These are phyloP conservation scores for Drosophila lacicola DNA, from an alignment of 2,888 invertebrate genomes.

Conservation along the genomic window DNA sequence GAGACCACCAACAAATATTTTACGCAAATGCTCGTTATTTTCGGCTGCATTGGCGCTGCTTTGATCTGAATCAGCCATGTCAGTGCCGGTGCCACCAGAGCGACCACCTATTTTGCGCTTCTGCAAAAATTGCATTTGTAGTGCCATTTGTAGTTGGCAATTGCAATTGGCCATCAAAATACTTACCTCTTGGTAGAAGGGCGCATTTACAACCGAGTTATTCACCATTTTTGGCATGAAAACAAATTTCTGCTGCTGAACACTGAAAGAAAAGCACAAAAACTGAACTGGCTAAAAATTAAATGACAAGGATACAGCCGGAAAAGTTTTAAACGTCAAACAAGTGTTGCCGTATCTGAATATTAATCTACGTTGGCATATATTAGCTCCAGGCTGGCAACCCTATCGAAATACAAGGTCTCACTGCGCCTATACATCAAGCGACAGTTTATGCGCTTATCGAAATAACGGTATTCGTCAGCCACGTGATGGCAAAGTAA, in stretches of 20 bases:
- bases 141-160: background rate
- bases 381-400: constrained; percentile 7
- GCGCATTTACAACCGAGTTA: constrained; percentile 29
- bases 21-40: constrained; percentile 77
- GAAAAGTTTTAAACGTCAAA: constrained; percentile 54
- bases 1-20: constrained; percentile 82
- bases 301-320: constrained; percentile 44
- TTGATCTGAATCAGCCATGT: background rate
- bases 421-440: background rate
- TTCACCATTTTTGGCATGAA: constrained; percentile 58
- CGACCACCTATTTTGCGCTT: constrained; percentile 30
- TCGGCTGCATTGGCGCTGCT: constrained; percentile 3
- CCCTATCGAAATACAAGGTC: constrained; percentile 6
- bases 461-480: constrained; percentile 4
- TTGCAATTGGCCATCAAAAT: background rate
- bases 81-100: background rate
- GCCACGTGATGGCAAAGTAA: background rate
- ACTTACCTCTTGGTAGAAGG: constrained; percentile 54
- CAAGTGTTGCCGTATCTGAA: constrained; percentile 33
- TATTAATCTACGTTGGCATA: background rate
- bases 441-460: background rate
- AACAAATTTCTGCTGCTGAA: constrained; percentile 30
- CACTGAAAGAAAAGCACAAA: constrained; percentile 40
- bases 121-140: constrained; percentile 15
- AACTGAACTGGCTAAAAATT: constrained; percentile 33